Evolutionary conservation across 2,113 vertebrate species (phyloP), one percentile per base, ranked within the genome.

Genomic region (Equus quagga): DNA sequence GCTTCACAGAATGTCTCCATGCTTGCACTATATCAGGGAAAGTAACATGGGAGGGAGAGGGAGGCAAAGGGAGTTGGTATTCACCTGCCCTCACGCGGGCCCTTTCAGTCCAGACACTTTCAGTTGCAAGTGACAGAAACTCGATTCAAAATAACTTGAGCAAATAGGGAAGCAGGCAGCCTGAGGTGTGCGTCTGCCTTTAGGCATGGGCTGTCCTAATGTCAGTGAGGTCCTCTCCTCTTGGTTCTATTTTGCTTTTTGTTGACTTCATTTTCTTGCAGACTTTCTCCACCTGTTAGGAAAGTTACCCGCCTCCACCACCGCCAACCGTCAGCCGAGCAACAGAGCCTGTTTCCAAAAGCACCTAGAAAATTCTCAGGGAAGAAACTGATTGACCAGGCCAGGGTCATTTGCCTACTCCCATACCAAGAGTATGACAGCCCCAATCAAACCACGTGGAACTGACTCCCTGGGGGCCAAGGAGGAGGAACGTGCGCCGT

Each of bases 11-110:
- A 23, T 13, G 82, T 36, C 41, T 54, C 36, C 62, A 82, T 44
- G 69, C 70, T 90, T 69, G 8, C 21, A 58, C 6, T 21, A 1
- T 65, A 80, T 14, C 26, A 69, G 18, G 49, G 44, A 41, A 64
- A 46, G 11, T 69, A 7, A 8, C 6, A 12, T 65, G 69, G 2
- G 65, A 36, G 58, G 19, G 6, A 41, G 3, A 44, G 44, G 46
- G 49, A 54, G 84, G 10, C 10, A n/a, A 67, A 82, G 33, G 36
- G 15, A 64, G 8, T 58, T 79, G 15, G 49, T 24, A 31, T 31
- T 58, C 23, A 33, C 6, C 28, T 9, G 0, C 7, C 54, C 14
- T 69, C 7, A 7, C 4, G 17, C 2, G 1, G 58, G 28, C 3
- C 7, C 33, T 54, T 51, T 84, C 51, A 7, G 12, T 36, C 8